Base-by-base conservation (phyloP, 2,888 invertebrate genomes). In the Villa cingulata region DNA sequence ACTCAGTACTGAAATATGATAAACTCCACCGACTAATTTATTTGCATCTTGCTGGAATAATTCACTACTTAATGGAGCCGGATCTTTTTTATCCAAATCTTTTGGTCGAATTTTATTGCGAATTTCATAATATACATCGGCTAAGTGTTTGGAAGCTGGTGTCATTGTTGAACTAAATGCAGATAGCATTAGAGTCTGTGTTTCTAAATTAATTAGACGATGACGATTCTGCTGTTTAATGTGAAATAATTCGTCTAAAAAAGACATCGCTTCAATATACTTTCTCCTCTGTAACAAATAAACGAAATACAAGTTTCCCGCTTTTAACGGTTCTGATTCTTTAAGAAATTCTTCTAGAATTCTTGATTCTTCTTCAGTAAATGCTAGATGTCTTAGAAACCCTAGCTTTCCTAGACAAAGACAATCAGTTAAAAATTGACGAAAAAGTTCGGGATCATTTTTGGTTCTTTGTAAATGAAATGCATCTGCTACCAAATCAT, bases 101-200 rank as follows among this genome's bases (percentile, higher is more conserved):
- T 50, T 49, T 14, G 49, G 37, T 44, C 39, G 45, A 15, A 62
- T 58, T 54, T 59, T 60, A 45, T 60, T 57, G 32, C 60, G 59
- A 4, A 66, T 62, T 7, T 58, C 61, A 34, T 62, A 63, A 46
- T 65, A 67, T 1, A 59, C 58, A 45, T 64, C 65, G 0, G 65
- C 62, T 5, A 70, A 51, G 15, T 59, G 55, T 46, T 63, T 64
- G 0, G 60, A 62, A 0, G 65, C 57, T 1, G 69, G 67, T 3
- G 65, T 60, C 65, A 69, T 66, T 0, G 69, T 65, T 1, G 60
- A 55, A 19, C 62, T 63, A 36, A 64, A 68, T 0, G 68, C 65
- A 0, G 60, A 58, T n/a, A 70, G 40, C 12, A 70, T 59, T 18
- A 61, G 50, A 37, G 57, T 61, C 3, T 63, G 59, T 1, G 63